Conservation (phyloP, 2,888 invertebrate genomes). For the Myopa tessellatipennis region DNA sequence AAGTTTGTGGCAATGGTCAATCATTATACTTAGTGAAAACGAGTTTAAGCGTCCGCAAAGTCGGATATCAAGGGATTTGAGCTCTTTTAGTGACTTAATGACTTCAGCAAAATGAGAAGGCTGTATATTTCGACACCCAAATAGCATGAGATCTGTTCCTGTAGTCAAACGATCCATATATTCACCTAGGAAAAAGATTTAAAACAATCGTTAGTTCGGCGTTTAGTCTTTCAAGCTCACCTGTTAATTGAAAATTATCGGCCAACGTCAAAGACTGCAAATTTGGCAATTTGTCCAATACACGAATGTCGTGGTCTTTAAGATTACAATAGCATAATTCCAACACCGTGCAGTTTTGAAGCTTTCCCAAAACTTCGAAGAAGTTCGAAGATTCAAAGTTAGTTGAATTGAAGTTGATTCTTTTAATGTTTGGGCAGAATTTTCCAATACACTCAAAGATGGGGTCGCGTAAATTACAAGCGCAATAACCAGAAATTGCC, state of each 20-base stretch:
- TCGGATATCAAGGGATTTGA: constrained; percentile 33
- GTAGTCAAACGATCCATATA: constrained; percentile 15
- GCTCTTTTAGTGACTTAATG: constrained; percentile 29
- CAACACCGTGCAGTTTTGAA: constrained; percentile 21
- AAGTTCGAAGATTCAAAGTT: constrained; percentile 23
- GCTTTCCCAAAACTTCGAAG: constrained; percentile 24
- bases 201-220: background rate
- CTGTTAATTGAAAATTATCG: constrained; percentile 40
- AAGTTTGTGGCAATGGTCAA: constrained; percentile 24
- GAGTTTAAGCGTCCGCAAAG: constrained; percentile 33
- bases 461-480: constrained; percentile 38
- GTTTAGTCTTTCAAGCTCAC: constrained; percentile 33
- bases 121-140: constrained; percentile 39
- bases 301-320: constrained; percentile 24
- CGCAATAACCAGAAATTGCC: constrained; percentile 34
- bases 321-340: constrained; percentile 35
- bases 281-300: constrained; percentile 23
- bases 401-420: constrained; percentile 32
- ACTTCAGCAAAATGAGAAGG: constrained; percentile 23
- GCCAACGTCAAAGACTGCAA: constrained; percentile 31
- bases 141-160: constrained; percentile 27
- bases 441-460: constrained; percentile 38
- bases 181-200: constrained; percentile 18
- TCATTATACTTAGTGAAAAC: constrained; percentile 11
- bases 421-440: constrained; percentile 33